Evolutionary conservation across 92 coral and sea anemone species (phyloP).

Genomic region (Siderastrea radians): DNA sequence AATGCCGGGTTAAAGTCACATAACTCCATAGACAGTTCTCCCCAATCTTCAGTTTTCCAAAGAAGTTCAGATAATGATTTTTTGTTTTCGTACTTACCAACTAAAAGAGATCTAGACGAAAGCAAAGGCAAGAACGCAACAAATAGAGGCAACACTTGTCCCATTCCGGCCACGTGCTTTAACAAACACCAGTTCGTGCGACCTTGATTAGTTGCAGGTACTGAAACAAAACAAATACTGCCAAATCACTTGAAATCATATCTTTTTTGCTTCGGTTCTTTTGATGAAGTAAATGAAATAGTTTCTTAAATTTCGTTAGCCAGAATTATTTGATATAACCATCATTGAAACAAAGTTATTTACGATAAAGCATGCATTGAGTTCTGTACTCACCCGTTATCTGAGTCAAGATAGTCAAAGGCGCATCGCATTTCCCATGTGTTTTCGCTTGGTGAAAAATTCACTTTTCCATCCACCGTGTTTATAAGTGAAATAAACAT

Average conservation of each 20-base stretch:
- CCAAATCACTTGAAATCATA: neutral
- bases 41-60: neutral
- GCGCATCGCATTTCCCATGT: neutral
- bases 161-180: constrained; percentile 46
- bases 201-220: constrained; percentile 12
- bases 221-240: constrained; percentile 1
- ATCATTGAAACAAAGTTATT: neutral
- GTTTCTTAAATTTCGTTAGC: neutral
- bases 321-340: neutral
- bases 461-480: neutral
- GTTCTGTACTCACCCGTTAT: neutral
- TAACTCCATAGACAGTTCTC: too few relatives aligned
- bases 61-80: neutral
- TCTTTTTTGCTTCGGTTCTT: neutral
- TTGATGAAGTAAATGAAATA: neutral
- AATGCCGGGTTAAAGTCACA: too few relatives aligned
- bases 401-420: neutral
- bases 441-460: neutral
- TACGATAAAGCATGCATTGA: neutral
- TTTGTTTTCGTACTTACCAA: constrained; percentile 12
- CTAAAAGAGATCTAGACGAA: neutral
- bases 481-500: neutral
- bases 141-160: neutral
- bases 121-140: neutral
- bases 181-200: constrained; percentile 26